Evolutionary conservation across 2,888 invertebrate genomes (phyloP), one percentile per base, ranked within the genome.

Genomic region (Argyresthia goedartella): DNA sequence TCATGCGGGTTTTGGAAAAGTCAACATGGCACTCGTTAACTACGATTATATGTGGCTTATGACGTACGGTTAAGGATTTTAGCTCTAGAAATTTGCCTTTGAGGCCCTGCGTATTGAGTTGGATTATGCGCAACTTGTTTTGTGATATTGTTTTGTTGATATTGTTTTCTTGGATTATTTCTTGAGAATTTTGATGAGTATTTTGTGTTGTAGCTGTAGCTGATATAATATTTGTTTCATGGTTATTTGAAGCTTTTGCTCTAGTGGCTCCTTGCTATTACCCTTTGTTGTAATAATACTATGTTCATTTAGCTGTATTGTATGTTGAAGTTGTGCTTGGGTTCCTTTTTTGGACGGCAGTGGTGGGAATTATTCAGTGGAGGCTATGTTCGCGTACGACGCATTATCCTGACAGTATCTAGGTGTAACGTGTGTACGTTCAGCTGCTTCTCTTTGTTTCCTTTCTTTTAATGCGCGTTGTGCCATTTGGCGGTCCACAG

Each of bases 1-100:
- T 50, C 33, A 43, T n/a, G 14, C 43, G 41, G 15, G 11, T 36
- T 36, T 45, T 49, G n/a, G 16, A 43, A 48, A 52, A 52, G 11
- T 52, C 45, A 16, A 49, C 45, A n/a, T 34, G 41, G 45, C 52
- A 52, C 43, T 53, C 53, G 47, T 53, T 50, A 10, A 51, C 36
- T 44, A 51, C 45, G 3, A 51, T 35, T 13, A 51, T 45, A 4
- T 51, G 51, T 15, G 51, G 51, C 10, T 43, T 45, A 35, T 51
- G 8, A n/a, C 35, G 35, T 2, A 9, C 14, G 7, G 35, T 36
- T 14, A 44, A 44, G 35, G 8, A 35, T 35, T 43, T 51, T 25
- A 51, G 34, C 11, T 51, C 51, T 9, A 43, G 13, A 9, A 44
- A 34, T 35, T 50, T 53, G 33, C 36, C 14, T 42, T 48, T 48